phyloP scores from a whole-genome alignment of 2,888 invertebrate genomes.

The Oligia latruncula region DNA sequence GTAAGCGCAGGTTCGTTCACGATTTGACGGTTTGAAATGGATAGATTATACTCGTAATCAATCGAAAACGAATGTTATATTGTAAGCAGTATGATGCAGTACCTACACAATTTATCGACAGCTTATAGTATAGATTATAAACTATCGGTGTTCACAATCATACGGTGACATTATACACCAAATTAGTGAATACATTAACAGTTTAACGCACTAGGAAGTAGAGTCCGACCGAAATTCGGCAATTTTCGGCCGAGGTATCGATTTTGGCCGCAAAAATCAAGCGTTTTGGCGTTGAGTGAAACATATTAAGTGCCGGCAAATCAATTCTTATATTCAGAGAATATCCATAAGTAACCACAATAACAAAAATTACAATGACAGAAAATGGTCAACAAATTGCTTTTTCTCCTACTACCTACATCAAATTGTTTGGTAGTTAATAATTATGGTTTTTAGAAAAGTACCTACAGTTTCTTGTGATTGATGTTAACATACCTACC shows the following conservation, averaged over 20 bases:
- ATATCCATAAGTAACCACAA: neutral
- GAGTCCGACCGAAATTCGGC: neutral
- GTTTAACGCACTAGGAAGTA: constrained; percentile 1
- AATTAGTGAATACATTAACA: neutral
- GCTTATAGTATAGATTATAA: too few relatives aligned
- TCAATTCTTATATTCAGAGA: neutral
- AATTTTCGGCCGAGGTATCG: neutral
- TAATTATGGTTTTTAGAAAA: neutral
- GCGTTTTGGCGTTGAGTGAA: neutral
- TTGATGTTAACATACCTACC: neutral
- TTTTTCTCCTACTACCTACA: neutral
- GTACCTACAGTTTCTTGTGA: neutral
- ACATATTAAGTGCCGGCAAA: neutral
- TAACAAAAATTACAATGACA: neutral
- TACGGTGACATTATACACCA: neutral
- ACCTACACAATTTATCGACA: too few relatives aligned
- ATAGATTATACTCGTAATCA: too few relatives aligned
- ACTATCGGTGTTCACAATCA: too few relatives aligned
- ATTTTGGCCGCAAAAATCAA: neutral
- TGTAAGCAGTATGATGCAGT: too few relatives aligned
- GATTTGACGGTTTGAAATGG: too few relatives aligned
- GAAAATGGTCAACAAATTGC: neutral
- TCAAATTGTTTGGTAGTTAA: neutral
- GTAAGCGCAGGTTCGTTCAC: too few relatives aligned
- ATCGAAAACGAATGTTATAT: too few relatives aligned